A percentile compares a stretch with the other conserved stretches of the same genome.
Conservation (phyloP, 2,797 vertebrate genomes). For the Gallirallus australis region DNA sequence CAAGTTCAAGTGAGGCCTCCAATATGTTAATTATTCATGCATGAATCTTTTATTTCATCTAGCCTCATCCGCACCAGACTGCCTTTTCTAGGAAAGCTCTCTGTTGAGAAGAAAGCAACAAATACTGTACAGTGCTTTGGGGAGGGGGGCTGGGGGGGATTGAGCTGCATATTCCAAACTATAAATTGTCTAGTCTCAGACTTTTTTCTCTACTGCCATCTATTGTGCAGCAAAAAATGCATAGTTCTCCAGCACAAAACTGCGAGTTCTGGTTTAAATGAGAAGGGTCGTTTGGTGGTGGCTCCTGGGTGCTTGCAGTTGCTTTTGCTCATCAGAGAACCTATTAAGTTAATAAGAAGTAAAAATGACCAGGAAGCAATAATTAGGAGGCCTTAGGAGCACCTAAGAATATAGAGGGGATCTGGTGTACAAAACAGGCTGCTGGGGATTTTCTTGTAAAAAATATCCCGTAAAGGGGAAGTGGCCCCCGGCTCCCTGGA, state of each 20-base stretch:
- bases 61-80: constrained; percentile 51
- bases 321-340: constrained; percentile 12
- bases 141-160: no score
- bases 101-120: constrained; percentile 50
- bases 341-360: constrained; percentile 52
- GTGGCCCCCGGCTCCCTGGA: background rate
- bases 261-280: background rate
- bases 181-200: constrained; percentile 62
- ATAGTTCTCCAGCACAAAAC: background rate
- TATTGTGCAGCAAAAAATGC: constrained; percentile 70
- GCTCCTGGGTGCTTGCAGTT: constrained; percentile 7
- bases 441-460: constrained; percentile 25
- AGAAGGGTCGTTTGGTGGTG: background rate
- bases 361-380: constrained; percentile 47
- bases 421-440: background rate
- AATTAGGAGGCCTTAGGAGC: constrained; percentile 38
- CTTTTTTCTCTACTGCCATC: constrained; percentile 77
- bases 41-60: constrained; percentile 61
- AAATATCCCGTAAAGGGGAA: background rate
- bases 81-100: constrained; percentile 68
- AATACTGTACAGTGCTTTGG: constrained; percentile 36
- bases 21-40: constrained; percentile 67
- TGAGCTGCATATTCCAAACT: constrained; percentile 63
- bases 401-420: background rate
- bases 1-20: constrained; percentile 71